phyloP scores from a whole-genome alignment of 2,888 invertebrate species.

The Eudasyphora cyanicolor region DNA sequence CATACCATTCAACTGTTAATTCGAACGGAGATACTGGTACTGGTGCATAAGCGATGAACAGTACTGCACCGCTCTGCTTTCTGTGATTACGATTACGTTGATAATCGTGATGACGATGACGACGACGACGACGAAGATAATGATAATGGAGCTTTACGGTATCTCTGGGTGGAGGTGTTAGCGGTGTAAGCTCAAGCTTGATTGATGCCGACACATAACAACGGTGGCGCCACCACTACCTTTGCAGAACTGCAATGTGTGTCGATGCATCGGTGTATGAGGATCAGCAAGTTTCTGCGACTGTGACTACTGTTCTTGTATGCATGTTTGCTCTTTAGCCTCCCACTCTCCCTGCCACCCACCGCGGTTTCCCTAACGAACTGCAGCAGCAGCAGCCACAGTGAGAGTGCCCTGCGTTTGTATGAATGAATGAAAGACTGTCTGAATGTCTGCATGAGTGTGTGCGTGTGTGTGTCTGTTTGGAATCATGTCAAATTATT shows the following conservation, averaged over 20 bases:
- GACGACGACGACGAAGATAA: slow-evolving; percentile 25
- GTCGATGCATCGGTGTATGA: slow-evolving; percentile 11
- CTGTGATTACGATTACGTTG: neutral
- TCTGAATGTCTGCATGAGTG: neutral
- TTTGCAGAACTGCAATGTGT: slow-evolving; percentile 9
- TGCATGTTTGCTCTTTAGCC: neutral
- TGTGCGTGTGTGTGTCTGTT: slow-evolving; percentile 13
- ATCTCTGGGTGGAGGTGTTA: slow-evolving; percentile 63
- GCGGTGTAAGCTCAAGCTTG: slow-evolving; percentile 62
- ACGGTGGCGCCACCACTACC: slow-evolving; percentile 64
- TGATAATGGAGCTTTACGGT: slow-evolving; percentile 58
- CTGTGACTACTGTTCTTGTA: neutral
- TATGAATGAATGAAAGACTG: too few species aligned
- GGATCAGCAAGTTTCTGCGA: neutral
- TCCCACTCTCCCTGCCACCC: neutral
- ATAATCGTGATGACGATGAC: neutral
- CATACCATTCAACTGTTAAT: neutral
- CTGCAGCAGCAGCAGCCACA: neutral
- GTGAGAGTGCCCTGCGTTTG: neutral
- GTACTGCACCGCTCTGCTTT: neutral
- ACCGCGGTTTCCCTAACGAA: too few species aligned
- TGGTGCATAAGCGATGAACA: neutral
- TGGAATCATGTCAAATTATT: slow-evolving; percentile 33
- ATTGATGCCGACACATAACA: slow-evolving; percentile 63
- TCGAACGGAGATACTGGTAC: neutral